A percentile compares a stretch with the other conserved stretches of the same genome.
Evolutionary conservation across 2,888 invertebrate species (phyloP).

Genomic region (Barypeithes pellucidus): DNA sequence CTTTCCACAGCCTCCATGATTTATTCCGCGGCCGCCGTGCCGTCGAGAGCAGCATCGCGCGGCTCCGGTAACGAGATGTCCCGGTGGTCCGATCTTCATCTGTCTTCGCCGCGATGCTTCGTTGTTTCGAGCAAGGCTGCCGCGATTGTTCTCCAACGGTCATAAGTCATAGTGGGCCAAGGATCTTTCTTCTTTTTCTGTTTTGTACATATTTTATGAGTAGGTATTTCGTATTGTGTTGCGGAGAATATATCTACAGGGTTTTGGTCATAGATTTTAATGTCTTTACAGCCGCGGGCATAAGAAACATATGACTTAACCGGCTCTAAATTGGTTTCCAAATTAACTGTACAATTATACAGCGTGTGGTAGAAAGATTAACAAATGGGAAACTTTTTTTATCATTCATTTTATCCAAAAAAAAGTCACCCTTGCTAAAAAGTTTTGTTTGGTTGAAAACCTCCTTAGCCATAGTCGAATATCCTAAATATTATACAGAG

Average conservation of each 20-base stretch:
- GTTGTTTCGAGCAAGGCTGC: constrained; percentile 52
- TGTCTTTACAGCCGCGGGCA: neutral
- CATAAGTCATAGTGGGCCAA: constrained; percentile 56
- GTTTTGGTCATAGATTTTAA: neutral
- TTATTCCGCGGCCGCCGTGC: constrained; percentile 53
- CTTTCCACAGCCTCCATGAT: constrained; percentile 51
- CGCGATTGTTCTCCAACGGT: constrained; percentile 53
- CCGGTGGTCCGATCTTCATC: constrained; percentile 69
- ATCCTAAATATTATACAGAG: too few relatives aligned
- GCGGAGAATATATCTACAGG: neutral
- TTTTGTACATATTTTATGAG: constrained; percentile 45
- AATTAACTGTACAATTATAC: too few relatives aligned
- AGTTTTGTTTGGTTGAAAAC: too few relatives aligned
- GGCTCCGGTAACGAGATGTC: constrained; percentile 68
- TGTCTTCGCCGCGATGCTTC: constrained; percentile 60
- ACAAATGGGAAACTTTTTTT: too few relatives aligned
- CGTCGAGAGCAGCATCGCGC: constrained; percentile 52
- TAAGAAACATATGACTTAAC: too few relatives aligned
- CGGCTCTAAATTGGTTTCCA: too few relatives aligned
- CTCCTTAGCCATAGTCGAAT: too few relatives aligned
- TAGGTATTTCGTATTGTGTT: constrained; percentile 32
- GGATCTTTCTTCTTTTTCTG: constrained; percentile 46
- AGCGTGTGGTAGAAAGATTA: too few relatives aligned
- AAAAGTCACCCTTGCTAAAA: too few relatives aligned
- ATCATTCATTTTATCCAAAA: too few relatives aligned